phyloP scores from a whole-genome alignment of 2,888 invertebrate genomes.

The Chironomus riparius region DNA sequence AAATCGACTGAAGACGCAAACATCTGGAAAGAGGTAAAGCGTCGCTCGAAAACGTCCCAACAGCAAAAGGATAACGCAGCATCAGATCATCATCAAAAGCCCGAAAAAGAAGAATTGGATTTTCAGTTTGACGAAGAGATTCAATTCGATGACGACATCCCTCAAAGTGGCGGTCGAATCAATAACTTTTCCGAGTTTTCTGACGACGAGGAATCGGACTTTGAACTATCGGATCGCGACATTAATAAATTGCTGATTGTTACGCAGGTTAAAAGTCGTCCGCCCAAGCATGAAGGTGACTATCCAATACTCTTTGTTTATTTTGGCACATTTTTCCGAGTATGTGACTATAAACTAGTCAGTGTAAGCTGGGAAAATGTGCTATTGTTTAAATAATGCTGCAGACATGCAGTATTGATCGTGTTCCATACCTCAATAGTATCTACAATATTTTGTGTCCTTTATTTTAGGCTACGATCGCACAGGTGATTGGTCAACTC shows the following conservation, averaged over 20 bases:
- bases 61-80: conserved; percentile 44
- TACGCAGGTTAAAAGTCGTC: conserved; percentile 57
- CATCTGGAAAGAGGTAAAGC: conserved; percentile 50
- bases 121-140: conserved; percentile 85
- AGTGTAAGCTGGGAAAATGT: too few species aligned
- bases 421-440: too few species aligned
- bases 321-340: not conserved
- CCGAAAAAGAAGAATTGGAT: conserved; percentile 71
- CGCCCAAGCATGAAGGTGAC: conserved; percentile 69
- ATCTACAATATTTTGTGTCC: not conserved
- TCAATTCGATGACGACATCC: conserved; percentile 56
- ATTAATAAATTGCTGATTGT: conserved; percentile 91
- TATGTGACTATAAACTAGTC: too few species aligned
- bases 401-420: too few species aligned
- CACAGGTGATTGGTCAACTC: conserved; percentile 78
- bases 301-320: not conserved
- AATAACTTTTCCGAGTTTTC: conserved; percentile 69
- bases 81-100: conserved; percentile 31
- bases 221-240: conserved; percentile 86
- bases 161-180: conserved; percentile 58
- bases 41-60: conserved; percentile 45
- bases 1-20: conserved; percentile 31
- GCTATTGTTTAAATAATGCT: too few species aligned
- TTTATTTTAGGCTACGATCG: conserved; percentile 54
- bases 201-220: conserved; percentile 74